Conservation (phyloP, 2,888 invertebrate species). For the Adelognathus sp. region DNA sequence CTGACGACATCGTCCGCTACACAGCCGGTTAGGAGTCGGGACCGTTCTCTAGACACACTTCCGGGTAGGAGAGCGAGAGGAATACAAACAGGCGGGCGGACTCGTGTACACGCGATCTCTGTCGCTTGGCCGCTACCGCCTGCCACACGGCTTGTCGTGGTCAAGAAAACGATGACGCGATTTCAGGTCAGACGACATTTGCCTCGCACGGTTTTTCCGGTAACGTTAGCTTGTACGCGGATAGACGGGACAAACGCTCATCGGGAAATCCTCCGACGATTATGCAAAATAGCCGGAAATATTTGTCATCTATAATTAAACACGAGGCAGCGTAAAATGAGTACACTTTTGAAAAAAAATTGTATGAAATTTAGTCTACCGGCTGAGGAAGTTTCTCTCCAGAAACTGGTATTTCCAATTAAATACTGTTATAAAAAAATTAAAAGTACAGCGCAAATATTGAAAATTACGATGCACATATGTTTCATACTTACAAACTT, state of each 20-base stretch:
- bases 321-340: too few relatives aligned
- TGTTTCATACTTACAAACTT: too few relatives aligned
- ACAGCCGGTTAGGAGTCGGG: conserved; percentile 25
- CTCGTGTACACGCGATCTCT: background rate
- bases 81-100: background rate
- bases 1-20: conserved; percentile 32
- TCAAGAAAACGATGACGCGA: conserved; percentile 49
- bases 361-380: too few relatives aligned
- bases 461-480: too few relatives aligned
- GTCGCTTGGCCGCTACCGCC: too few relatives aligned
- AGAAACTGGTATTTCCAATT: too few relatives aligned
- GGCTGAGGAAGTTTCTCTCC: too few relatives aligned
- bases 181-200: conserved; percentile 43
- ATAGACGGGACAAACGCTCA: background rate
- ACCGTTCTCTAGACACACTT: conserved; percentile 35
- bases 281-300: background rate
- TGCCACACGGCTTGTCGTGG: conserved; percentile 11
- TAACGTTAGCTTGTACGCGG: background rate
- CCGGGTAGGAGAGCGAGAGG: conserved; percentile 24
- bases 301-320: conserved; percentile 28
- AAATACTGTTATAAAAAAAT: too few relatives aligned
- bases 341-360: too few relatives aligned
- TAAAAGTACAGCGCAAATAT: too few relatives aligned
- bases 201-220: conserved; percentile 21
- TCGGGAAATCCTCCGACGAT: conserved; percentile 21